Percentiles rank a stretch among this genome's conserved stretches.
Conservation (phyloP, 1,140 invertebrate species). For the Meloidogyne floridensis region DNA sequence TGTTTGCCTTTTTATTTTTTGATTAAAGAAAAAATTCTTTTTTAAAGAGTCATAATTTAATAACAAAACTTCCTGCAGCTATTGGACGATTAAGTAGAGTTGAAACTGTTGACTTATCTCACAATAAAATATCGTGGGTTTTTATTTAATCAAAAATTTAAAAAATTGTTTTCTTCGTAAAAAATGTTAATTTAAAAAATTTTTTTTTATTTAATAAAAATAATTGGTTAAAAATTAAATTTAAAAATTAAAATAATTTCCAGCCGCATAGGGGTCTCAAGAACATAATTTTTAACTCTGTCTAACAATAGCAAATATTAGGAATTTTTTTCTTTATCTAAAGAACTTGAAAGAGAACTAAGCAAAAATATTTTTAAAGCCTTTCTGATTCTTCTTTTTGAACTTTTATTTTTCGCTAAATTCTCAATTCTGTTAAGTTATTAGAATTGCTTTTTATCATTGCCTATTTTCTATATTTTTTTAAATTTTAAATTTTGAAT, state of each 20-base stretch:
- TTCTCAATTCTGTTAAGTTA: too few relatives aligned
- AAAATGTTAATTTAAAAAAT: background rate
- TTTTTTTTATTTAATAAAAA: too few relatives aligned
- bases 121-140: conserved; percentile 52
- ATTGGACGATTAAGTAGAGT: conserved; percentile 46
- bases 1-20: background rate
- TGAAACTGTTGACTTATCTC: conserved; percentile 48
- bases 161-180: background rate
- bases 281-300: background rate
- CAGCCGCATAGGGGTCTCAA: background rate
- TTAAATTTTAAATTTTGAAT: too few relatives aligned
- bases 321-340: too few relatives aligned
- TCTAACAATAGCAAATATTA: background rate
- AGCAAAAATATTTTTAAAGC: too few relatives aligned
- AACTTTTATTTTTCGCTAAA: too few relatives aligned
- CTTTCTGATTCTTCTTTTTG: too few relatives aligned
- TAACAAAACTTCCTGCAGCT: conserved; percentile 54
- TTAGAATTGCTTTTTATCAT: too few relatives aligned
- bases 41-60: conserved; percentile 42
- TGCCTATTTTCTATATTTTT: too few relatives aligned
- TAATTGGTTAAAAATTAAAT: background rate
- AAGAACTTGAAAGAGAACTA: background rate
- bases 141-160: background rate
- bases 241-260: background rate
- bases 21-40: background rate